Percentiles rank a stretch among this genome's conserved stretches.
Conservation (phyloP, 2,888 invertebrate genomes). For the Didymodactylos carnosus region DNA sequence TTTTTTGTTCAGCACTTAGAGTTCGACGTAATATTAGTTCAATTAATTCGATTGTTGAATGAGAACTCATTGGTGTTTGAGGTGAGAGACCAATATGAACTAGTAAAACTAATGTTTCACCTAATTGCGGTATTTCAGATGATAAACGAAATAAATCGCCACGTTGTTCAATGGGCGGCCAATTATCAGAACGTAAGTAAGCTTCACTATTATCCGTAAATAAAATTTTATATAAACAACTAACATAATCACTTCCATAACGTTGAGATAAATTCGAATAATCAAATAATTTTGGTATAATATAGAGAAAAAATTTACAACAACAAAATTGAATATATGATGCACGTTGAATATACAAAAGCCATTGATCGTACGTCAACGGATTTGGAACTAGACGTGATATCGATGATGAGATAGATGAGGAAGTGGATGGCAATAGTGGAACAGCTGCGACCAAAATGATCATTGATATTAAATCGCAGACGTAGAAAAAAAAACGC, state of each 20-base stretch:
- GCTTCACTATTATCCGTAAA: conserved; percentile 31
- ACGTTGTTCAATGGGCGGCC: conserved; percentile 61
- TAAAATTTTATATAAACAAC: conserved; percentile 34
- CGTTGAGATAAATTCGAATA: neutral
- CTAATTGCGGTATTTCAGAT: conserved; percentile 63
- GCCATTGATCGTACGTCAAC: neutral
- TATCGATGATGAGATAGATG: no score
- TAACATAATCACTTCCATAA: conserved; percentile 12
- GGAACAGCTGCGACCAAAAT: neutral
- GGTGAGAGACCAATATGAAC: conserved; percentile 59
- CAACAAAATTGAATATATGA: neutral
- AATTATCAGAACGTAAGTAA: conserved; percentile 40
- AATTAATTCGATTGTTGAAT: conserved; percentile 63
- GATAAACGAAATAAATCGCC: conserved; percentile 45
- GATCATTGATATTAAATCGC: neutral
- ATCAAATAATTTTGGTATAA: neutral
- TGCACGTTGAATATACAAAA: neutral
- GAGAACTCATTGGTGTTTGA: conserved; percentile 48
- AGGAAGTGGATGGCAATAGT: no score
- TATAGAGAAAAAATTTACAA: neutral
- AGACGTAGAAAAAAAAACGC: neutral
- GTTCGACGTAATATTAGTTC: conserved; percentile 66
- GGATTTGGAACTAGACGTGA: no score
- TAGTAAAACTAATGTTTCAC: conserved; percentile 60
- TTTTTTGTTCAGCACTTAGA: conserved; percentile 37